Evolutionary conservation across 2,797 vertebrate species (phyloP), one percentile per base, ranked within the genome.

Genomic region (Eulemur coronatus): DNA sequence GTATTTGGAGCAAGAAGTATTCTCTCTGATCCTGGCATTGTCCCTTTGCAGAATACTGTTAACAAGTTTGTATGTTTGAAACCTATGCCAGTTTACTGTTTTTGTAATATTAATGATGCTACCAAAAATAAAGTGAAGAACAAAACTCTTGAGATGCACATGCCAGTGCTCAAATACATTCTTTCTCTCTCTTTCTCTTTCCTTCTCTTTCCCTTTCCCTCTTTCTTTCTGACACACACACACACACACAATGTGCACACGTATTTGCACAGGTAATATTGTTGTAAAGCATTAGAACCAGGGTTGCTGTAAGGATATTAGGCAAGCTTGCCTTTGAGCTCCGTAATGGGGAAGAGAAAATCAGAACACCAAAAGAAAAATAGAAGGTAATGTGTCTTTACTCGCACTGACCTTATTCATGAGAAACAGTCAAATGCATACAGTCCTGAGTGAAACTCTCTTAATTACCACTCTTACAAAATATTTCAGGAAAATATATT

Each of bases 101-200:
- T 96, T 84, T 97, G 59, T 94, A 69, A 87, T 97, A 43, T 92
- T 96, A 90, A 88, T 90, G 41, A 92, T 48, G 30, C 81, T 48
- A 57, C 59, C 65, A 84, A 75, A 96, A 96, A 94, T 69, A 93
- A 87, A 94, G 78, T 52, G 84, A 81, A 85, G 35, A 86, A 72
- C 46, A 94, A 95, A 92, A 73, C 17, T 91, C 41, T 86, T 86
- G n/a, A 89, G 63, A 72, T 84, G 48, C 11, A 65, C 30, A 63
- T 41, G 52, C 18, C 22, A 14, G 35, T 69, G 48, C 38, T 75
- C 41, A 48, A 43, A 63, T 50, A 30, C 14, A 15, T 12, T 28
- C 26, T 84, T 5, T 72, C 24, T 79, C 10, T 43, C 41, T 52
- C 38, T 26, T 10, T 48, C 41, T 43, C 35, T 57, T 5, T 55